Evolutionary conservation across 2,888 invertebrate genomes (phyloP).

Genomic region (Microctonus brassicae): DNA sequence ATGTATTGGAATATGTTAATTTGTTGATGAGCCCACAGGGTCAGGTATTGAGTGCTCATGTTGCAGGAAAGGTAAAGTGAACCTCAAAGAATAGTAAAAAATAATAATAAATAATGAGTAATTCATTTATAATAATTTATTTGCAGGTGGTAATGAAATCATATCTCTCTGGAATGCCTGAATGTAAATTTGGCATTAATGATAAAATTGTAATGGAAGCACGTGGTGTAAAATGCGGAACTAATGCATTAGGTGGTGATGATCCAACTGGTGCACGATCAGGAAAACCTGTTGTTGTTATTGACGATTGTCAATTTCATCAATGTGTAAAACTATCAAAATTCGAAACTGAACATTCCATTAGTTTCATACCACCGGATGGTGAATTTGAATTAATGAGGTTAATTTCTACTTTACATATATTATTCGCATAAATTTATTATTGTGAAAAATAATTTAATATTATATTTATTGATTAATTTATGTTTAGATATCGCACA

Average conservation of each 20-base stretch:
- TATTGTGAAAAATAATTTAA: neutral
- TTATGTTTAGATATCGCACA: slow-evolving; percentile 91
- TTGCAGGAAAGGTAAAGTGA: slow-evolving; percentile 85
- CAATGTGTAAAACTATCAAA: slow-evolving; percentile 99
- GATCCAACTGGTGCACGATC: slow-evolving; percentile 83
- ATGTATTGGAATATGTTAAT: slow-evolving; percentile 99
- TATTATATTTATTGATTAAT: slow-evolving; percentile 4
- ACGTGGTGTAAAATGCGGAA: slow-evolving; percentile 80
- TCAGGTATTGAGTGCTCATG: slow-evolving; percentile 98
- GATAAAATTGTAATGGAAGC: slow-evolving; percentile 99
- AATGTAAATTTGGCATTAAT: slow-evolving; percentile 99
- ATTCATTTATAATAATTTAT: slow-evolving; percentile 21
- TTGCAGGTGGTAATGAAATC: slow-evolving; percentile 97
- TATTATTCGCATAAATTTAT: too few relatives aligned
- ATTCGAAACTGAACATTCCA: slow-evolving; percentile 99
- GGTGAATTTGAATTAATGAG: slow-evolving; percentile 99
- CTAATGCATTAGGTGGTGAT: slow-evolving; percentile 72
- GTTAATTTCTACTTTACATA: too few relatives aligned
- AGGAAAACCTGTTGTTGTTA: slow-evolving; percentile 99
- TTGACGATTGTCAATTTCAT: slow-evolving; percentile 99
- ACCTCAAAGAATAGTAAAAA: neutral
- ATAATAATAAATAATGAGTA: slow-evolving; percentile 75
- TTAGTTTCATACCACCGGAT: slow-evolving; percentile 99
- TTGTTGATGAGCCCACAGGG: slow-evolving; percentile 99
- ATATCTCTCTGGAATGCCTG: slow-evolving; percentile 99